Evolutionary conservation across 1,140 invertebrate genomes (phyloP), one percentile per base, ranked within the genome.

Genomic region (Heliothis virescens): DNA sequence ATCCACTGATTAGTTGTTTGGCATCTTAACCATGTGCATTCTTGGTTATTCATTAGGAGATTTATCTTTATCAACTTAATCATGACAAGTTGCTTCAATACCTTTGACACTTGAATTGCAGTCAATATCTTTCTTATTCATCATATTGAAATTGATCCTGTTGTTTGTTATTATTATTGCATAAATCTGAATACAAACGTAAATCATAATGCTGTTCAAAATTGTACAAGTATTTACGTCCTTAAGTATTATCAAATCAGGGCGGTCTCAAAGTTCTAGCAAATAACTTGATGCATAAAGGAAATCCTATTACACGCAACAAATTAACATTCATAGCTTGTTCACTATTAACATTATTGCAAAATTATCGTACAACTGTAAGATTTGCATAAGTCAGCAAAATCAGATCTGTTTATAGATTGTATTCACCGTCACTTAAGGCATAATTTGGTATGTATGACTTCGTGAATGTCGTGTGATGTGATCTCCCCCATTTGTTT

Each of bases 311-410:
- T 53, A 71, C 67, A 71, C 13, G 67, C 48, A 71, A 71, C 67
- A 71, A 71, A 71, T 71, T 71, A 71, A 71, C 72, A 74, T 74
- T 74, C 72, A 74, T 60, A 60, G 53, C 53, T 74, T 74, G 72
- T 74, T 48, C 34, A 21, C 53, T 74, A 74, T 59, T 60, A 74
- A 48, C 47, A 60, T 74, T 74, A 74, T 74, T 74, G 72, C 72
- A 74, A 74, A 74, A 74, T 74, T 74, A 74, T 74, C 72, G 26
- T 60, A 59, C 55, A 74, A 60, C 41, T 15, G 55, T 59, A 50
- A n/a, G 21, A 74, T 60, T 74, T 57, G 57, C 55, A 74, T 74
- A 74, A 60, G 57, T 74, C 72, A 60, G 41, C 57, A 15, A 60
- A 74, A 74, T 74, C 41, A 59, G 72, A 74, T 74, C 72, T 57